phyloP scores from a whole-genome alignment of 2,113 vertebrate species.

The Excalfactoria chinensis region DNA sequence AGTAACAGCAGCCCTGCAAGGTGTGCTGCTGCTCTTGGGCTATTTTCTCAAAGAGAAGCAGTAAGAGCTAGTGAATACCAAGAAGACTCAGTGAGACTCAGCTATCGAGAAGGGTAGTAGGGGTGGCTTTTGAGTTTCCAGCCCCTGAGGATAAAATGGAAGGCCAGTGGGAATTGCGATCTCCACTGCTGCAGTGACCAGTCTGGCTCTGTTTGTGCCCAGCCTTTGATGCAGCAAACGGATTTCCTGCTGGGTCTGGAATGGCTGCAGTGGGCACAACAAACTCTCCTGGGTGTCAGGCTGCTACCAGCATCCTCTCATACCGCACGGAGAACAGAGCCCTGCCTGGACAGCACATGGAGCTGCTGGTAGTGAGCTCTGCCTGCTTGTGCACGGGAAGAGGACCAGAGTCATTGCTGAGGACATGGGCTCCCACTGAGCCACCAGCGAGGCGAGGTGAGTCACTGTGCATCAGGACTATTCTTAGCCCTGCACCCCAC shows the following conservation, averaged over 20 bases:
- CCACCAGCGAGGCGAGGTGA: background rate
- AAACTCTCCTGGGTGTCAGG: background rate
- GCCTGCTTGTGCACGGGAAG: background rate
- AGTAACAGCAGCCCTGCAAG: background rate
- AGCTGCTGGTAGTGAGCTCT: fast-evolving
- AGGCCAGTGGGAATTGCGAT: fast-evolving
- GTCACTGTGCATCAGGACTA: background rate
- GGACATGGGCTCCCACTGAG: background rate
- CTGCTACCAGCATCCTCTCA: background rate
- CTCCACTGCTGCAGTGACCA: background rate
- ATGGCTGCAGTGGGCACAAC: background rate
- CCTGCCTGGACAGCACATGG: fast-evolving
- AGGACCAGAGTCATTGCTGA: fast-evolving
- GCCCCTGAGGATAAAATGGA: background rate
- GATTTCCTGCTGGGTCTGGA: background rate
- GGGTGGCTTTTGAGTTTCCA: background rate
- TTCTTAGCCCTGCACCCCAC: slow-evolving; percentile 16
- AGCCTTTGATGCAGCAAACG: background rate
- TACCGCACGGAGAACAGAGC: background rate
- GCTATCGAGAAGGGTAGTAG: background rate
- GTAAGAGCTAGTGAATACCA: background rate
- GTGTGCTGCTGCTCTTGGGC: background rate
- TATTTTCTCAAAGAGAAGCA: background rate
- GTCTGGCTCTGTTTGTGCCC: background rate
- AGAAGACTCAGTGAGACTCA: slow-evolving; percentile 56